Percentiles rank a stretch among this genome's conserved stretches.
Conservation (phyloP, 2,797 vertebrate genomes). For the Tenualosa ilisha region DNA sequence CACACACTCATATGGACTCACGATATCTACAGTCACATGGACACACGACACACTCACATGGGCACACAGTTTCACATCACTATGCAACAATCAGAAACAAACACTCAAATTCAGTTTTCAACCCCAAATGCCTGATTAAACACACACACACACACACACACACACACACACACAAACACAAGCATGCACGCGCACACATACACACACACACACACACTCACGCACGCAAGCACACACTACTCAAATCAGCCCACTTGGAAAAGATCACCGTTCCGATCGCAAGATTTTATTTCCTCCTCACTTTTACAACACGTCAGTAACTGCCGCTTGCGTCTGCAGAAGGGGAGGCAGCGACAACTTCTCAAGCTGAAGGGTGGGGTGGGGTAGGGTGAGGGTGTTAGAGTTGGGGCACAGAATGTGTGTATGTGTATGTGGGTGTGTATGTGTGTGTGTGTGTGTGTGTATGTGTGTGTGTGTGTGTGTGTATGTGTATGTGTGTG, state of each 20-base stretch:
- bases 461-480: background rate
- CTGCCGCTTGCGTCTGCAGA: conserved; percentile 48
- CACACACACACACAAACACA: background rate
- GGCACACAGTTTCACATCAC: too few relatives aligned
- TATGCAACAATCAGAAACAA: too few relatives aligned
- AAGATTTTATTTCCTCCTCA: conserved; percentile 58
- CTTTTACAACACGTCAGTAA: conserved; percentile 60
- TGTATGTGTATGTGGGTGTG: too few relatives aligned
- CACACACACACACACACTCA: conserved; percentile 1
- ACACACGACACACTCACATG: too few relatives aligned
- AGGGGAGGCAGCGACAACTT: conserved; percentile 49
- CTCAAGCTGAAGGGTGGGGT: background rate
- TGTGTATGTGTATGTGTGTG: background rate
- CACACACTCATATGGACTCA: too few relatives aligned
- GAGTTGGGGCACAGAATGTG: too few relatives aligned
- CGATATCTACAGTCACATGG: too few relatives aligned
- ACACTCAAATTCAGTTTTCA: too few relatives aligned
- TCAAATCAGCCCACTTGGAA: background rate
- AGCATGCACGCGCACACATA: background rate
- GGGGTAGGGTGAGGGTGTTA: background rate
- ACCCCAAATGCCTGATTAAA: background rate
- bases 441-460: background rate
- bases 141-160: background rate
- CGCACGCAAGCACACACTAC: background rate
- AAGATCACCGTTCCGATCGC: conserved; percentile 46